Evolutionary conservation across 2,797 vertebrate genomes (phyloP).

Genomic region (Selene dorsalis): DNA sequence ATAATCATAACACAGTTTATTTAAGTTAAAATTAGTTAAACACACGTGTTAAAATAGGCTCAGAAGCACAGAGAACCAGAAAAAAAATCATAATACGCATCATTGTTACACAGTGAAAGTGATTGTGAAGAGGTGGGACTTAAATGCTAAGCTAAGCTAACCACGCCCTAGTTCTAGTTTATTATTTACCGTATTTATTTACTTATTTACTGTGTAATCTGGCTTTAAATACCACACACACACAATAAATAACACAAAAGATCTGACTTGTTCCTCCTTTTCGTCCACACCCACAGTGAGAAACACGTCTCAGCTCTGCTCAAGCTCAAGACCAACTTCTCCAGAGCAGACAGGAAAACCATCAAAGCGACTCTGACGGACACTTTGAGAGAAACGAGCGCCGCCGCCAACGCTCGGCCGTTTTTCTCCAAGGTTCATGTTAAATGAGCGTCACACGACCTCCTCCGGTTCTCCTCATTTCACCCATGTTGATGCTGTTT

Average conservation of each 20-base stretch:
- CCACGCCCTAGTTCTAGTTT: background rate
- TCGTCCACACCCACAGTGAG: constrained; percentile 54
- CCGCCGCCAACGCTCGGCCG: rapidly evolving
- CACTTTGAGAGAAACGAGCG: rapidly evolving
- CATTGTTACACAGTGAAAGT: too few relatives aligned
- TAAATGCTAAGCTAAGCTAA: background rate
- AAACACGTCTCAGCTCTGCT: constrained; percentile 69
- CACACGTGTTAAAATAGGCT: too few relatives aligned
- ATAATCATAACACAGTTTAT: too few relatives aligned
- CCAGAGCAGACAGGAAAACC: constrained; percentile 43
- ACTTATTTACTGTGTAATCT: too few relatives aligned
- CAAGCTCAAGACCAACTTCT: constrained; percentile 73
- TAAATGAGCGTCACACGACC: background rate
- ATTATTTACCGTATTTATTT: too few relatives aligned
- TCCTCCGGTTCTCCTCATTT: background rate
- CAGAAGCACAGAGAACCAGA: too few relatives aligned
- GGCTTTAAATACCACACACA: too few relatives aligned
- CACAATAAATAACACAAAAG: too few relatives aligned
- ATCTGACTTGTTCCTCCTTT: background rate
- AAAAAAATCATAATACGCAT: too few relatives aligned
- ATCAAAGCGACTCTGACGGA: constrained; percentile 69
- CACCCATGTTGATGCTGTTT: background rate
- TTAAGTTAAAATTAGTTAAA: too few relatives aligned
- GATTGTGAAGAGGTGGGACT: too few relatives aligned
- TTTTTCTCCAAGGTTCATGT: constrained; percentile 78